Percentiles rank a stretch among this genome's conserved stretches.
phyloP scores from a whole-genome alignment of 2,888 invertebrate species.

The Corythucha ciliata region DNA sequence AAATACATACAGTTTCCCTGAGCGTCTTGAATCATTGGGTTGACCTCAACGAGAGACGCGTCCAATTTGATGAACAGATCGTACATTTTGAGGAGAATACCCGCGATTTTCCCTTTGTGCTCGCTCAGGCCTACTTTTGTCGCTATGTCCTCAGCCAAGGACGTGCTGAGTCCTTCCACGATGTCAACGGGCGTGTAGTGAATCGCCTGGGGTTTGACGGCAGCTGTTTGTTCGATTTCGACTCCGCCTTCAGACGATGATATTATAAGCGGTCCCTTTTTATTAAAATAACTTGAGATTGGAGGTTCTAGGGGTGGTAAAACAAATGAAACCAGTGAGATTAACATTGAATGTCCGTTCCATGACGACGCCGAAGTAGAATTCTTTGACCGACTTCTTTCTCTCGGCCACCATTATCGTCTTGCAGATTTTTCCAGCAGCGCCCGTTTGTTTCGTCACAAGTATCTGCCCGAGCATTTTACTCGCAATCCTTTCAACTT shows the following conservation, averaged over 20 bases:
- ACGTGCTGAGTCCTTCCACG: conserved; percentile 44
- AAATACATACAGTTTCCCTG: conserved; percentile 55
- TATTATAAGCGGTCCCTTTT: conserved; percentile 84
- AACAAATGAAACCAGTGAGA: background rate
- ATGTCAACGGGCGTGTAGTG: conserved; percentile 85
- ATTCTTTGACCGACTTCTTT: conserved; percentile 92
- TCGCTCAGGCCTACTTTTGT: conserved; percentile 63
- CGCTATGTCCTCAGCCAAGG: conserved; percentile 63
- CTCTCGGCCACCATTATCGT: conserved; percentile 96
- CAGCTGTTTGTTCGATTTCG: conserved; percentile 91
- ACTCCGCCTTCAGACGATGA: conserved; percentile 93
- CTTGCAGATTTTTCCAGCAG: conserved; percentile 82
- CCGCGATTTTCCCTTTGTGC: conserved; percentile 56
- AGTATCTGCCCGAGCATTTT: conserved; percentile 86
- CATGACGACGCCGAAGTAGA: conserved; percentile 97
- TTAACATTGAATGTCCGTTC: conserved; percentile 81
- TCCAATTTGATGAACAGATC: conserved; percentile 77
- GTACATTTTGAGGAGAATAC: conserved; percentile 73
- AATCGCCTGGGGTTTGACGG: conserved; percentile 81
- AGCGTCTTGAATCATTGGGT: conserved; percentile 88
- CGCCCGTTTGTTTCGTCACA: conserved; percentile 93
- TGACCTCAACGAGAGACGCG: conserved; percentile 82
- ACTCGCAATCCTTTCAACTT: conserved; percentile 66
- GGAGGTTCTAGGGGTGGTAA: background rate
- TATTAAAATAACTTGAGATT: background rate